Percentiles rank a stretch among this genome's conserved stretches.
These are phyloP conservation scores for Lithophane socia DNA, from an alignment of 2,888 invertebrate species.

Conservation along the genomic window DNA sequence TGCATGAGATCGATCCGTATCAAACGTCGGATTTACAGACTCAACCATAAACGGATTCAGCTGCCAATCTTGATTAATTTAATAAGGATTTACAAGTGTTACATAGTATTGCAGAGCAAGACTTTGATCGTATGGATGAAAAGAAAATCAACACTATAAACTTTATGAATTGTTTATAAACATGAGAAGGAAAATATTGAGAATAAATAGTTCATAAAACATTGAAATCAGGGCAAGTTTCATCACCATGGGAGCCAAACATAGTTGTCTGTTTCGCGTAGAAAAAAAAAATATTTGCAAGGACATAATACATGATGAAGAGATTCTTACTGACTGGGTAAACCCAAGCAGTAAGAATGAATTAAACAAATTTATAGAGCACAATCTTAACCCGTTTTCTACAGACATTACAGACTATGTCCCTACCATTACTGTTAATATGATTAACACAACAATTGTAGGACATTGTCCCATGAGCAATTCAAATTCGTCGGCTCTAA, in stretches of 20 bases:
- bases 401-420: slow-evolving; percentile 14
- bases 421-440: slow-evolving; percentile 38
- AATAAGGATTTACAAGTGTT: slow-evolving; percentile 25
- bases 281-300: slow-evolving; percentile 1
- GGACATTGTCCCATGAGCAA: slow-evolving; percentile 38
- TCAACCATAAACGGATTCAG: slow-evolving; percentile 32
- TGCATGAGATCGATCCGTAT: slow-evolving; percentile 50
- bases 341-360: neutral
- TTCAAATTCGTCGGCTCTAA: slow-evolving; percentile 47
- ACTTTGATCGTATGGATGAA: slow-evolving; percentile 33
- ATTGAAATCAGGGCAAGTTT: slow-evolving; percentile 17
- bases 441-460: slow-evolving; percentile 39
- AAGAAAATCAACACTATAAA: slow-evolving; percentile 33
- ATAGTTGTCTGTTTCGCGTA: neutral
- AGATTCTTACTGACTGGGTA: neutral
- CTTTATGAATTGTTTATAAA: slow-evolving; percentile 9
- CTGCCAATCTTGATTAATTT: slow-evolving; percentile 36
- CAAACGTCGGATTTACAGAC: slow-evolving; percentile 42
- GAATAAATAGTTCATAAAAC: slow-evolving; percentile 12
- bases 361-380: neutral
- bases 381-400: neutral
- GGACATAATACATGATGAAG: neutral
- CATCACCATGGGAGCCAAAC: neutral
- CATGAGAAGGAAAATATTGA: slow-evolving; percentile 25
- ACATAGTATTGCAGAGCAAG: slow-evolving; percentile 18